A percentile compares a stretch with the other conserved stretches of the same genome.
phyloP scores from a whole-genome alignment of 1,140 invertebrate genomes.

The Zaprionus camerounensis region DNA sequence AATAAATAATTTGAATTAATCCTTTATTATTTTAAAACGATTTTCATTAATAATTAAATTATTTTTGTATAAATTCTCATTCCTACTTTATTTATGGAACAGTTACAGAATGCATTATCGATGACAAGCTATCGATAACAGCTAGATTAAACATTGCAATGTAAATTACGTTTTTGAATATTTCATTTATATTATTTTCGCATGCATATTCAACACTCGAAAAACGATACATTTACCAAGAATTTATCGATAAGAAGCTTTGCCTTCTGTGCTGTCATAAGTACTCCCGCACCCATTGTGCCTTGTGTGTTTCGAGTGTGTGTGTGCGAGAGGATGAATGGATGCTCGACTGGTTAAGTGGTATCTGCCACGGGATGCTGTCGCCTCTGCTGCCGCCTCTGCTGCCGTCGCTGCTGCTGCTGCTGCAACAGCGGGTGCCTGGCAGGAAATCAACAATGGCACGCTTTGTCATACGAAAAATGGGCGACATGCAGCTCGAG shows the following conservation, averaged over 20 bases:
- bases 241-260: not conserved
- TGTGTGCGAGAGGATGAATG: slow-evolving; percentile 3
- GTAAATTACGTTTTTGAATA: too few relatives aligned
- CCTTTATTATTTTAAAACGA: too few relatives aligned
- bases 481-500: slow-evolving; percentile 33
- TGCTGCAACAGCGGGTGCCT: slow-evolving; percentile 10
- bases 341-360: slow-evolving; percentile 44
- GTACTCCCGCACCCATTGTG: slow-evolving; percentile 18
- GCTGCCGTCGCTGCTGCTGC: not conserved
- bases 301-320: not conserved
- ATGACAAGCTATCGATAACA: too few relatives aligned
- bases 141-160: too few relatives aligned
- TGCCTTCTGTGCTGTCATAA: not conserved
- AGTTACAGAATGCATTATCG: too few relatives aligned
- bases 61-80: too few relatives aligned
- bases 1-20: too few relatives aligned
- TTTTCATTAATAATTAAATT: too few relatives aligned
- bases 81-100: too few relatives aligned
- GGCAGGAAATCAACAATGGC: slow-evolving; percentile 50
- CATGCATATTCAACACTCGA: not conserved
- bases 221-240: not conserved
- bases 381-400: not conserved
- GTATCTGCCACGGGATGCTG: slow-evolving; percentile 28
- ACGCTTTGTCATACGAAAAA: slow-evolving; percentile 54
- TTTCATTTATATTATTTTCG: too few relatives aligned